Evolutionary conservation across 2,797 vertebrate genomes (phyloP), one percentile per base, ranked within the genome.

Genomic region (Darevskia mixta): DNA sequence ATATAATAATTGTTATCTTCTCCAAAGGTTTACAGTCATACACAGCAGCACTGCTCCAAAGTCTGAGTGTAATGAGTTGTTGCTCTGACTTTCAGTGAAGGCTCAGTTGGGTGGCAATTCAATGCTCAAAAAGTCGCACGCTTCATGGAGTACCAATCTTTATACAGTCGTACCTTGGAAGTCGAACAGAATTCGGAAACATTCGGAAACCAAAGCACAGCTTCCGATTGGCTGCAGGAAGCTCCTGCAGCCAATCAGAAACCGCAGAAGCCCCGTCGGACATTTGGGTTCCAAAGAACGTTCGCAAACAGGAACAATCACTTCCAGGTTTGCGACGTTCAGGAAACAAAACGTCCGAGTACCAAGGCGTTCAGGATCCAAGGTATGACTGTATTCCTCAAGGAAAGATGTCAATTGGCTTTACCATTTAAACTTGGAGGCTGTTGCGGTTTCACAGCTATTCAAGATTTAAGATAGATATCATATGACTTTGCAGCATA

Each of bases 11-110:
- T 88, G 88, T 64, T 61, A 75, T 87, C 72, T 91, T 55, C 2
- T 86, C 88, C 78, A 85, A 93, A 77, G 88, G 93, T 58, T 90
- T 87, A 86, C 61, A 87, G n/a, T 92, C 78, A 89, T 61, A 83
- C 89, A 93, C 79, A 82, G 78, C 17, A 18, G 17, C 20, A 69
- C 87, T 86, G 85, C 78, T 82, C 89, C 83, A 8, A 81, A 73
- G 78, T 84, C 90, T 75, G 15, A 29, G 64, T 4, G 2, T 91
- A 88, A 23, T 71, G 35, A 84, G 81, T 89, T 61, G 69, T 76
- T 38, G 55, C 35, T 87, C 32, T 93, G 77, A 83, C 83, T 77
- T 79, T 94, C 89, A 91, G 90, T 82, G 80, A 88, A 61, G 90
- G 6, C 1, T 86, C 69, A 86, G 1, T 69, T 76, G 72, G 90